A percentile compares a stretch with the other conserved stretches of the same genome.
These are phyloP conservation scores for Drosophila antonietae DNA, from an alignment of 2,888 invertebrate species.

Conservation along the genomic window DNA sequence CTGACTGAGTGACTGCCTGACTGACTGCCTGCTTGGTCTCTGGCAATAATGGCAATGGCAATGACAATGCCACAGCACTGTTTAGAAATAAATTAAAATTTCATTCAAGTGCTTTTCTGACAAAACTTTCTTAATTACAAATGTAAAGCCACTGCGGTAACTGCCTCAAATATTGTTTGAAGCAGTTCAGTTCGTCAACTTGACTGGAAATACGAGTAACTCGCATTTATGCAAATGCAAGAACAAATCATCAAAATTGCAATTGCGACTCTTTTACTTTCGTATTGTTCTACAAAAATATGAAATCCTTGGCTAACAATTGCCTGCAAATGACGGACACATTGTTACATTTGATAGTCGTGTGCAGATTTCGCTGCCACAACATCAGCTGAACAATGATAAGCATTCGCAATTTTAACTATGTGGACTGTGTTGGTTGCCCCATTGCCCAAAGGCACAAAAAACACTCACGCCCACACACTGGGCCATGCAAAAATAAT, in stretches of 20 bases:
- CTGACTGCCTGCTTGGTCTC: constrained; percentile 23
- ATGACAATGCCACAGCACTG: constrained; percentile 43
- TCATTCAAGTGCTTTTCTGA: constrained; percentile 72
- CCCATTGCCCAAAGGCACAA: constrained; percentile 44
- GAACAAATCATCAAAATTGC: not conserved
- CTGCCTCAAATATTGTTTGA: constrained; percentile 14
- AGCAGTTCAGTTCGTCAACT: constrained; percentile 11
- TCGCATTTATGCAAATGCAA: not conserved
- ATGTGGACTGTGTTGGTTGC: constrained; percentile 33
- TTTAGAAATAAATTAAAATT: constrained; percentile 79
- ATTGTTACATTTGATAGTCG: constrained; percentile 38
- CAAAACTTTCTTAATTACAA: constrained; percentile 79
- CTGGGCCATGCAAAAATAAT: constrained; percentile 65
- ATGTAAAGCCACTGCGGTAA: constrained; percentile 45
- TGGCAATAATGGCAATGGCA: constrained; percentile 55
- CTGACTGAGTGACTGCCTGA: constrained; percentile 6
- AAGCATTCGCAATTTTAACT: constrained; percentile 25
- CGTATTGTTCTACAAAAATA: not conserved
- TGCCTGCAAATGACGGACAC: constrained; percentile 52
- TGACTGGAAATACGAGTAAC: too few species aligned
- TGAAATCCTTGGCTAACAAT: constrained; percentile 27
- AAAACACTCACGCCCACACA: constrained; percentile 36
- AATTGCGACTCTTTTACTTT: not conserved
- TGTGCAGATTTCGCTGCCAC: constrained; percentile 43
- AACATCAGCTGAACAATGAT: constrained; percentile 13